A percentile compares a stretch with the other conserved stretches of the same genome.
phyloP scores from a whole-genome alignment of 2,888 invertebrate genomes.

The Deroplatys truncata region DNA sequence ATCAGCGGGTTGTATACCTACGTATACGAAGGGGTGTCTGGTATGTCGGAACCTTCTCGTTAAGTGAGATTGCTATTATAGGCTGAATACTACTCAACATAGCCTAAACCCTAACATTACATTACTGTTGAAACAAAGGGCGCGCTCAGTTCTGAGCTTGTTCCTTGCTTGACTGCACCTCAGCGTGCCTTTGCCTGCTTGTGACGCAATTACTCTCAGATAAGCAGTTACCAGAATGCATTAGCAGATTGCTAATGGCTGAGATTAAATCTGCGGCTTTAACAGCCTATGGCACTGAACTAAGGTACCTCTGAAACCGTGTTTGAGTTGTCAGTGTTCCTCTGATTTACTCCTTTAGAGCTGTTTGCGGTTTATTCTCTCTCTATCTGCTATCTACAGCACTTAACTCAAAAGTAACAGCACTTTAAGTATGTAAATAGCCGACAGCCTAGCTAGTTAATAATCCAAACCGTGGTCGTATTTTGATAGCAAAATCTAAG shows the following conservation, averaged over 20 bases:
- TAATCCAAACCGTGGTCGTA: neutral
- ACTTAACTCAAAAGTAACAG: neutral
- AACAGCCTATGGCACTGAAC: neutral
- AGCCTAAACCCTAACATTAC: neutral
- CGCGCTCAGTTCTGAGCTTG: neutral
- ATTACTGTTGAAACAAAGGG: neutral
- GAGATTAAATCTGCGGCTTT: neutral
- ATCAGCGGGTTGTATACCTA: too few species aligned
- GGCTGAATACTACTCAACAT: too few species aligned
- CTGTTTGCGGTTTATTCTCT: neutral
- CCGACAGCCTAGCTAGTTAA: neutral
- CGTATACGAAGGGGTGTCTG: too few species aligned
- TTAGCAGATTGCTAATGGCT: neutral
- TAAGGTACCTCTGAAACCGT: neutral
- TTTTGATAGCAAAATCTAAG: neutral
- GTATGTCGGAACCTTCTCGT: too few species aligned
- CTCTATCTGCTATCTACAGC: neutral
- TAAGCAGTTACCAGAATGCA: neutral
- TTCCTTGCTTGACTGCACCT: neutral
- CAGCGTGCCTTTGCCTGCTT: neutral
- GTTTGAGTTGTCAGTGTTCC: neutral
- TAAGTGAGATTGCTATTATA: too few species aligned
- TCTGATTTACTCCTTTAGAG: neutral
- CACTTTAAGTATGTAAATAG: neutral
- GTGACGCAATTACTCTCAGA: neutral